Evolutionary conservation across 2,888 invertebrate genomes (phyloP), one percentile per base, ranked within the genome.

Genomic region (Lasioglossum vierecki): DNA sequence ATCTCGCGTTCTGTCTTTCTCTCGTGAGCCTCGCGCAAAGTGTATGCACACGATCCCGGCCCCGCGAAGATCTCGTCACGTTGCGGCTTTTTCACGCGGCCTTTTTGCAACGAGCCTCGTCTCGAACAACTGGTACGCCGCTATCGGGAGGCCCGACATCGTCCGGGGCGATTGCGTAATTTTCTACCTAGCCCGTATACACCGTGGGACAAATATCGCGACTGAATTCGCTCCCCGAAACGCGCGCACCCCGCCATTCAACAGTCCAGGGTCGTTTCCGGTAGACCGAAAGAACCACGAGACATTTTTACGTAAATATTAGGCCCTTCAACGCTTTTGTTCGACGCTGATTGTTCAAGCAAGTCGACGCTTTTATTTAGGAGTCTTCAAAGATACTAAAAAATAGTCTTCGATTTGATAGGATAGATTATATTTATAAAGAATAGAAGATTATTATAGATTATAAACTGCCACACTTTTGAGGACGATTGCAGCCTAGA

Each of bases 151-250:
- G 68, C 13, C 22, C n/a, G 26, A 70, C 57, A 39, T 81, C 83
- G 76, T 57, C 68, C 57, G 4, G 26, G 35, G 26, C 72, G 76
- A 82, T 82, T 83, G 76, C 76, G 83, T 72, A 82, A 83, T 83
- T 82, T 73, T 76, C 72, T 76, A 22, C 39, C 39, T 30, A 66
- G 68, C 39, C 39, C 39, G 22, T 68, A 22, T 68, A 68, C 68
- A 39, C 39, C 39, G 68, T 39, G 39, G 68, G 22, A 68, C 39
- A 39, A 68, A 68, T 22, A 68, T 35, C 9, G 9, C 68, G 68
- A 39, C 1, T 22, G 39, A 1, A 35, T 35, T 22, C 39, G 22
- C 35, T 68, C 68, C 4, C 22, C 11, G 22, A 35, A 22, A 18
- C 18, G 18, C 6, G 18, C 35, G 35, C 18, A 22, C 15, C 15